Evolutionary conservation across 2,888 invertebrate species (phyloP), one percentile per base, ranked within the genome.

Genomic region (Hyposoter didymator): DNA sequence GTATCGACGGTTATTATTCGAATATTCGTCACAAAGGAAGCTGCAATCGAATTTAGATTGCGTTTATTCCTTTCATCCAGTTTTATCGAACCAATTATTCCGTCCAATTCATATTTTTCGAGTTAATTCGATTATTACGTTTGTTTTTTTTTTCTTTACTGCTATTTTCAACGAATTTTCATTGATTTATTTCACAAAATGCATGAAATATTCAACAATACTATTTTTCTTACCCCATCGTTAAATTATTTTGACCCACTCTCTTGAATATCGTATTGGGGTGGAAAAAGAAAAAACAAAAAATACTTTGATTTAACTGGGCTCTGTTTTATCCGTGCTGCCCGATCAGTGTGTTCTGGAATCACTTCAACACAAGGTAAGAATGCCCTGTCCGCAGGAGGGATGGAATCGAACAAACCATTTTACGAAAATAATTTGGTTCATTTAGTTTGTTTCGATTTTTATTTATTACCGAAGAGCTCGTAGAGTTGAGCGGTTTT

Each of bases 331-430:
- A 93, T 95, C 96, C 96, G 95, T 96, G 97, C 97, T 97, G 97
- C 97, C 94, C 94, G 92, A 91, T 95, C 97, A 98, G 98, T 98
- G 97, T 98, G 96, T 98, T 98, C 97, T 98, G 98, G 98, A 98
- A 98, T 96, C 98, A 98, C 97, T 98, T 98, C 97, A 98, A 98
- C 95, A 97, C 98, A 96, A 98, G 98, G 98, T 98, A 98, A 98
- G 98, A 96, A 87, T 78, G 76, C 79, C 70, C 78, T 72, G 80
- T 78, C 73, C 76, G 66, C n/a, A 35, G 67, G 39, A 78, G 62
- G 83, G 76, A 85, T 78, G 83, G 69, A 84, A 81, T 81, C 52
- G 73, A 81, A 45, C 43, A 70, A 79, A 86, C 83, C 81, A 86
- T 79, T 78, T 47, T 47, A 82, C 78, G 28, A 78, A n/a, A 55